phyloP scores from a whole-genome alignment of 2,113 vertebrate genomes.

The Ctenomys sociabilis region DNA sequence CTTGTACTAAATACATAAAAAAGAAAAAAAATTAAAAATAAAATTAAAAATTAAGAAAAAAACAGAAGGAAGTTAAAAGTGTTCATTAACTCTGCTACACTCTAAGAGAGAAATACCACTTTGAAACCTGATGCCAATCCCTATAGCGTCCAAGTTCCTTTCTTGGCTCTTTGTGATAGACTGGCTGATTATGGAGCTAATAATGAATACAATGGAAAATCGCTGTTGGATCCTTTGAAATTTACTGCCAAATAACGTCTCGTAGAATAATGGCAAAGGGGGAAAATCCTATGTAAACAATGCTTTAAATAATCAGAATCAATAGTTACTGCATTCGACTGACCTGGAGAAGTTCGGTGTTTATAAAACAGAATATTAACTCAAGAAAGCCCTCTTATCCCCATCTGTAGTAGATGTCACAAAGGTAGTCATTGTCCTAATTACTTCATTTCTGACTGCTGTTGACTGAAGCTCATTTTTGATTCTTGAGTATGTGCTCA shows the following conservation, averaged over 20 bases:
- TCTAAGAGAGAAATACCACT: constrained; percentile 66
- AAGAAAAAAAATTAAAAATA: too few species aligned
- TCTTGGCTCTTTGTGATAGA: constrained; percentile 63
- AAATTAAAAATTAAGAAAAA: too few species aligned
- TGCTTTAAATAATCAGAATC: constrained; percentile 49
- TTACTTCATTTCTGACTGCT: not conserved
- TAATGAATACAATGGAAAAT: constrained; percentile 66
- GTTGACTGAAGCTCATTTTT: constrained; percentile 48
- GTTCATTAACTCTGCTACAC: constrained; percentile 43
- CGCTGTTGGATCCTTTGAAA: constrained; percentile 69
- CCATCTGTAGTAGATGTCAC: not conserved
- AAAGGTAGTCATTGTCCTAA: not conserved
- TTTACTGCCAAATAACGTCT: constrained; percentile 64
- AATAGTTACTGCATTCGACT: constrained; percentile 31
- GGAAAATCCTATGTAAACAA: constrained; percentile 35
- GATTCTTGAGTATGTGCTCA: constrained; percentile 54
- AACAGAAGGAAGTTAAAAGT: constrained; percentile 17
- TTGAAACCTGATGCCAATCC: constrained; percentile 77
- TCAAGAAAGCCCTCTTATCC: constrained; percentile 22
- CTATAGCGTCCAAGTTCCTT: constrained; percentile 39
- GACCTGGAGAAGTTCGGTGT: constrained; percentile 38
- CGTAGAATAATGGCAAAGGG: constrained; percentile 15
- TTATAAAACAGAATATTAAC: constrained; percentile 21
- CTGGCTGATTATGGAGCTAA: constrained; percentile 63
- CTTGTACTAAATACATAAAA: too few species aligned